Base-by-base conservation (phyloP, 2,113 vertebrate species). In the Pithys albifrons region DNA sequence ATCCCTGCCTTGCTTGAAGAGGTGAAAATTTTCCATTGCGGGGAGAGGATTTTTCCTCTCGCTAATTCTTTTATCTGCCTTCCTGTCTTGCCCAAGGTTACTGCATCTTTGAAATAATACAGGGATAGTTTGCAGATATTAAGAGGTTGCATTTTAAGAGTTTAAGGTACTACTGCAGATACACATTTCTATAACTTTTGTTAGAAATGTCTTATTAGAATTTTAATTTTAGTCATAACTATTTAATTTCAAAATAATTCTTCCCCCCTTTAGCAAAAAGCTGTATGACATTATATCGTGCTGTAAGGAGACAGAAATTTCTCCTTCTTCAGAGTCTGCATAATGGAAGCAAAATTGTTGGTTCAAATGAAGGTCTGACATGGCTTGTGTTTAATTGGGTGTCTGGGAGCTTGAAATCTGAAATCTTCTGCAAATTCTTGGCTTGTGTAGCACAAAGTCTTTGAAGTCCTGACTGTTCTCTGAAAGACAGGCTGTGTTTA, bases 1-100 rank as follows among this genome's bases (percentile, higher is more conserved):
- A 96, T 95, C 96, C 92, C 96, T 92, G 95, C 91, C 95, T 90
- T 93, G 95, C 96, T 97, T 95, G 66, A 93, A 96, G 93, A 97
- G 95, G 95, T 96, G 96, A 96, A 98, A 98, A 98, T 96, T 98
- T 98, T 98, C 97, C 98, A 97, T 96, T 97, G 94, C 89, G 2
- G 94, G 71, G 91, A 96, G 95, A 96, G 87, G 93, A 80, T 96
- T 96, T 97, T 97, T 95, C 92, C 94, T 93, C 72, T 94, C 2
- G 0, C 59, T 74, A 73, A 72, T 93, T 96, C 73, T 95, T 92
- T 65, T 89, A 58, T 82, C 70, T 73, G 80, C 48, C 80, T 91
- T 85, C 55, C 24, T 58, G 73, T 91, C 84, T 86, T 89, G 70
- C 11, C 51, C 58, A 62, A 87, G 95, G 86, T 93, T 59, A 7